These are phyloP conservation scores for Parnassius orleans DNA, from an alignment of 2,888 invertebrate genomes.

Conservation along the genomic window DNA sequence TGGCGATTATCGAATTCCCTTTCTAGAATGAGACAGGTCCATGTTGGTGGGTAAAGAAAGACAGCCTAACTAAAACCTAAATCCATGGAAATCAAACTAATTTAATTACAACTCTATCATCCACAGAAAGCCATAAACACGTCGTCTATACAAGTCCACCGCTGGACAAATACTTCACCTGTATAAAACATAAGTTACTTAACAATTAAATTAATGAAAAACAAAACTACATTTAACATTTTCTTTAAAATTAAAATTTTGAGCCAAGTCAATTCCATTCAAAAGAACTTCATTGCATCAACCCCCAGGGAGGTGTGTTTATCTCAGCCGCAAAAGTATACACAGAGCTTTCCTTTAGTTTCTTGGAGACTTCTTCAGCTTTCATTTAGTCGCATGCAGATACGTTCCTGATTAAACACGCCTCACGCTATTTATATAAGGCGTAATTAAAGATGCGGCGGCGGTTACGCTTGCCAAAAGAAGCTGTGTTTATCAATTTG, in stretches of 20 bases:
- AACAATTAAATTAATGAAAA: too few relatives aligned
- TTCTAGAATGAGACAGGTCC: too few relatives aligned
- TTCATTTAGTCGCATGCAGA: slow-evolving; percentile 71
- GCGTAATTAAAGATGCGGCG: slow-evolving; percentile 71
- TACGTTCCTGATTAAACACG: slow-evolving; percentile 69
- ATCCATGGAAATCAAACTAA: too few relatives aligned
- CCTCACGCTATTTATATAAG: slow-evolving; percentile 60
- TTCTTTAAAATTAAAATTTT: neutral
- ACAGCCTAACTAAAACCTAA: too few relatives aligned
- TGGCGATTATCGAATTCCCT: too few relatives aligned
- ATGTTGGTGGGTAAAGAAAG: too few relatives aligned
- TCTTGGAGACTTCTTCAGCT: slow-evolving; percentile 72
- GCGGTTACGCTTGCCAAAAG: slow-evolving; percentile 64
- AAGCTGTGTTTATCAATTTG: slow-evolving; percentile 76
- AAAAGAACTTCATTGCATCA: slow-evolving; percentile 29
- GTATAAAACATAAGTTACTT: too few relatives aligned
- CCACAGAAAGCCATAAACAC: too few relatives aligned
- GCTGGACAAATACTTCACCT: too few relatives aligned
- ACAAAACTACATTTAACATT: too few relatives aligned
- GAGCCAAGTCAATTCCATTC: slow-evolving; percentile 33
- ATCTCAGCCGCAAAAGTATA: slow-evolving; percentile 55
- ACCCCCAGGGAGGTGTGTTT: slow-evolving; percentile 47
- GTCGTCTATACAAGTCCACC: too few relatives aligned
- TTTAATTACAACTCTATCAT: too few relatives aligned
- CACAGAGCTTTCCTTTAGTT: slow-evolving; percentile 59